Base-by-base conservation (phyloP, 2,888 invertebrate genomes). In the Drosophila melanosoma region DNA sequence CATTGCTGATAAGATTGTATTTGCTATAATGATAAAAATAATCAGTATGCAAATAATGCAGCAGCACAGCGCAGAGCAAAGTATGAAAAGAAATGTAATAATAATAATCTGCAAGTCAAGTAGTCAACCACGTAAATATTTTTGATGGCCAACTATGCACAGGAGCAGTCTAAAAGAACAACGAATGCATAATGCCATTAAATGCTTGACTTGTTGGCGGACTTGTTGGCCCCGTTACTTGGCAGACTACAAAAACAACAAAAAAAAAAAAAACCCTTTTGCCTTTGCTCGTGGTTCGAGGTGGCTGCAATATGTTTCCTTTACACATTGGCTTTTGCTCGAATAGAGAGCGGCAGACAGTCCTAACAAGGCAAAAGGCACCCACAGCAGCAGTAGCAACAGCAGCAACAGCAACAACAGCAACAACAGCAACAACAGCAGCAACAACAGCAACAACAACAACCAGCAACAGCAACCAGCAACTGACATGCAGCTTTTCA, bases 151-250 rank as follows among this genome's bases (percentile, higher is more conserved):
- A 63, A 74, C 57, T 62, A 45, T 45, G 52, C 40, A 69, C 58
- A 58, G 48, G 32, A 26, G 10, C 6, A n/a, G 12, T n/a, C 3
- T n/a, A 33, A 42, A 29, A 36, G 2, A 23, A 48, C 74, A 69
- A 45, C 66, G 65, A 74, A 77, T 78, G 69, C 32, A 66, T 69
- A 74, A 77, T 77, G 74, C 77, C 74, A 77, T 77, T 77, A 77
- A 76, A 77, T 76, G 76, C 69, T 62, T 53, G 59, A 72, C 67
- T 68, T 69, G 58, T 29, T 68, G 73, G 38, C 17, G 20, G 49
- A 26, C 26, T 49, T 26, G 26, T 38, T 61, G 64, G 26, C 38
- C 56, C 52, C 35, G 42, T 36, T 61, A 61, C 23, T 36, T 62
- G 36, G 49, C 26, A 15, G 49, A 17, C 11, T 29, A 6, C 6